phyloP scores from a whole-genome alignment of 2,888 invertebrate genomes.

The Apamea epomidion region DNA sequence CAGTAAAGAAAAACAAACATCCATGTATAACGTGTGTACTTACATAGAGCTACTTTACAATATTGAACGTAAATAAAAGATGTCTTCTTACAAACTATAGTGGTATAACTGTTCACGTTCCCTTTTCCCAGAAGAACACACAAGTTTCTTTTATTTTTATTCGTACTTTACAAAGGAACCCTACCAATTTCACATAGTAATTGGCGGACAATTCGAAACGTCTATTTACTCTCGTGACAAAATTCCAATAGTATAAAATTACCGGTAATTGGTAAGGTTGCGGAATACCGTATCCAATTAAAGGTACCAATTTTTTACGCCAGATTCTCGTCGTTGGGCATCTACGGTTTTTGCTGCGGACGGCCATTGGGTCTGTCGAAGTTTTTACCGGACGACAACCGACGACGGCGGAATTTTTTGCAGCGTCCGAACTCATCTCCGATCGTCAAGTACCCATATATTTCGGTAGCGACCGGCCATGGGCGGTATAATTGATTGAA shows the following conservation, averaged over 20 bases:
- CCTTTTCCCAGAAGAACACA: not conserved
- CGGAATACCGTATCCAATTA: conserved; percentile 85
- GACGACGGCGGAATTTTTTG: conserved; percentile 83
- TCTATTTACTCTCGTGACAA: conserved; percentile 51
- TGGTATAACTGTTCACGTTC: not conserved
- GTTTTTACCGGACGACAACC: conserved; percentile 83
- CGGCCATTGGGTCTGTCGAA: conserved; percentile 80
- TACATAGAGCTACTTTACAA: not conserved
- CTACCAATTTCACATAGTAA: conserved; percentile 44
- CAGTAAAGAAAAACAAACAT: conserved; percentile 6
- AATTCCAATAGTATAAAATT: conserved; percentile 63
- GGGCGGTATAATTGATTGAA: conserved; percentile 86
- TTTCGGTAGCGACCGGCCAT: conserved; percentile 81
- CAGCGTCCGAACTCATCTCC: conserved; percentile 82
- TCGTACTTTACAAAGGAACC: conserved; percentile 22
- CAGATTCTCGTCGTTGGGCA: conserved; percentile 77
- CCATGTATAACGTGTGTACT: not conserved
- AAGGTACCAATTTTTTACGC: conserved; percentile 77
- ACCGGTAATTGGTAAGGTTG: conserved; percentile 69
- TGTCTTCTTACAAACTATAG: not conserved
- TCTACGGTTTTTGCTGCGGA: conserved; percentile 83
- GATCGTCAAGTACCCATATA: conserved; percentile 85
- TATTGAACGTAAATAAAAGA: conserved; percentile 9
- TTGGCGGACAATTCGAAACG: conserved; percentile 49
- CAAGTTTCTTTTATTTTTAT: conserved; percentile 11